These are phyloP conservation scores for Gymnocheta viridis DNA, from an alignment of 2,888 invertebrate genomes.

Conservation along the genomic window DNA sequence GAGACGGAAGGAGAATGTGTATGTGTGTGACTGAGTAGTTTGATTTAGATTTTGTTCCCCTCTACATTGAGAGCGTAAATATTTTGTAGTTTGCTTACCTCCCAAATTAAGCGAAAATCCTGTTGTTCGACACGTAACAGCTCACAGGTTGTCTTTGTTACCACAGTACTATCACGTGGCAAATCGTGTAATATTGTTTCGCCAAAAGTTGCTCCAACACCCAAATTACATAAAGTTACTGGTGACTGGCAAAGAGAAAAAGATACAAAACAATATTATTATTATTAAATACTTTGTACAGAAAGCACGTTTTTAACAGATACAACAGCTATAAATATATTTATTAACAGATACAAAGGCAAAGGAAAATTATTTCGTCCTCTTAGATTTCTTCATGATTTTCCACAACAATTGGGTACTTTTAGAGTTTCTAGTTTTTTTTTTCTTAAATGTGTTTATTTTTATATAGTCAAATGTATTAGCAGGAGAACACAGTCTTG, in stretches of 20 bases:
- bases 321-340: not conserved
- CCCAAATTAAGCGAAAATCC: conserved; percentile 90
- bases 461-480: not conserved
- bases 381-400: not conserved
- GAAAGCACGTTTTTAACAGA: not conserved
- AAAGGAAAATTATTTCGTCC: not conserved
- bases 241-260: conserved; percentile 84
- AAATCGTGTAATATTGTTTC: conserved; percentile 89
- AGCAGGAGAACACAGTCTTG: not conserved
- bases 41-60: not conserved
- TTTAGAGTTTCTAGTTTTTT: not conserved
- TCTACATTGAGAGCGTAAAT: not conserved
- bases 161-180: conserved; percentile 87
- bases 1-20: too few species aligned
- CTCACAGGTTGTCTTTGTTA: conserved; percentile 89
- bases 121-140: conserved; percentile 88
- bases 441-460: conserved; percentile 11
- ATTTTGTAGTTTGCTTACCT: conserved; percentile 84
- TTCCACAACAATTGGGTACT: not conserved
- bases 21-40: not conserved
- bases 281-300: conserved; percentile 9
- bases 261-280: conserved; percentile 10
- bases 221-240: conserved; percentile 86
- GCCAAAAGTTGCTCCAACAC: conserved; percentile 89
- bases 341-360: not conserved